Percentiles rank a stretch among this genome's conserved stretches.
phyloP scores from a whole-genome alignment of 2,888 invertebrate species.

The Leptarthrus brevirostris region DNA sequence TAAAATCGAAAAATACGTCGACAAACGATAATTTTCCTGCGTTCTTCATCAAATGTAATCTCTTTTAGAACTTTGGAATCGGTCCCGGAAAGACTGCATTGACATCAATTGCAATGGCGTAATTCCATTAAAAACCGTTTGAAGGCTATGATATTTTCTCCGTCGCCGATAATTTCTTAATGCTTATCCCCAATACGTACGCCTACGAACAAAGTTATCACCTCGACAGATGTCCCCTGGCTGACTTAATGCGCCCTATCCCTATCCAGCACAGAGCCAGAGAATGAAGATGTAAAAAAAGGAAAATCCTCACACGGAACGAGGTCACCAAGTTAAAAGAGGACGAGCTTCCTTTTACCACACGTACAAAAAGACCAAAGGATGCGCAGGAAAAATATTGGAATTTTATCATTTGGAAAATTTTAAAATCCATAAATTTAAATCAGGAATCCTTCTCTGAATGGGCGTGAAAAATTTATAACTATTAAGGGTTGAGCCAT shows the following conservation, averaged over 20 bases:
- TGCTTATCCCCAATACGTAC: neutral
- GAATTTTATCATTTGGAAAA: constrained; percentile 48
- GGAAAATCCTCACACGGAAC: constrained; percentile 25
- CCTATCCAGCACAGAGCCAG: neutral
- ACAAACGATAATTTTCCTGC: no score
- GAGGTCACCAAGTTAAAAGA: constrained; percentile 31
- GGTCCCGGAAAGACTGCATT: neutral
- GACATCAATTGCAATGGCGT: neutral
- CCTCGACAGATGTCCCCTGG: neutral
- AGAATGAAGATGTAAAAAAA: constrained; percentile 42
- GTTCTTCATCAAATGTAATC: no score
- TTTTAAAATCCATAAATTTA: constrained; percentile 47
- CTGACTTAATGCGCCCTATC: neutral
- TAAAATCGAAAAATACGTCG: no score
- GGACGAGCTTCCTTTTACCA: neutral
- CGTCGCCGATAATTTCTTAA: neutral
- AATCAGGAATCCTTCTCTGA: constrained; percentile 43
- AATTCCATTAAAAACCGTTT: neutral
- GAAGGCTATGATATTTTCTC: neutral
- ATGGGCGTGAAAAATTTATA: constrained; percentile 36
- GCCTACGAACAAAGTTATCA: neutral
- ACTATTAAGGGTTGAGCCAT: constrained; percentile 22
- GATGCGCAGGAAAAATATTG: constrained; percentile 28
- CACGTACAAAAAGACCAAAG: neutral
- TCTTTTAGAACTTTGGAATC: no score